Evolutionary conservation across 2,888 invertebrate species (phyloP).

Genomic region (Pheosia gnoma): DNA sequence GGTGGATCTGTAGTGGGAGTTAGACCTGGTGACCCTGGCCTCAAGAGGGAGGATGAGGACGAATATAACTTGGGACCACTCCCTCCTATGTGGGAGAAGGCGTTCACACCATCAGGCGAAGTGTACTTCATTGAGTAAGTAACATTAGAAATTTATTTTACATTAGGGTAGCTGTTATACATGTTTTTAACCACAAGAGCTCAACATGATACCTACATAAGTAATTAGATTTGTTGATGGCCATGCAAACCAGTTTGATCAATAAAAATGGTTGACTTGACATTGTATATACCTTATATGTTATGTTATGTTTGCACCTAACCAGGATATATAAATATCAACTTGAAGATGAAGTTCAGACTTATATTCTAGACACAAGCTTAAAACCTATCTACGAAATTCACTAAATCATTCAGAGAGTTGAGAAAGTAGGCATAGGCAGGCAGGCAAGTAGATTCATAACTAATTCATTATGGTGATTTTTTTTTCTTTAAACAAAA

Average conservation of each 20-base stretch:
- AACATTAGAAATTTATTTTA: no score
- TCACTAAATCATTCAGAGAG: no score
- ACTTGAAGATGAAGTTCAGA: no score
- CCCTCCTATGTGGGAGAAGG: slow-evolving; percentile 98
- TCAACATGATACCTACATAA: not conserved
- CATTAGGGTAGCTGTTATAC: no score
- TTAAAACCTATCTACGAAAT: no score
- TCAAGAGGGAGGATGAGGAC: slow-evolving; percentile 84
- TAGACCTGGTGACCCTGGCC: slow-evolving; percentile 66
- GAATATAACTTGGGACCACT: slow-evolving; percentile 94
- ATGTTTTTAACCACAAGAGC: no score
- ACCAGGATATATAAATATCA: not conserved
- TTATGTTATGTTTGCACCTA: not conserved
- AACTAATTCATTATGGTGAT: no score
- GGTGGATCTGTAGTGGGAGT: slow-evolving; percentile 79
- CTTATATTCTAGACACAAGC: no score
- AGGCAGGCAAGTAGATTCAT: no score
- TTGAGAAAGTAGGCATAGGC: no score
- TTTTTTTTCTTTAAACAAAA: no score
- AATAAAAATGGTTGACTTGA: not conserved
- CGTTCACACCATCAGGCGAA: slow-evolving; percentile 98
- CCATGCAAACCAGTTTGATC: not conserved
- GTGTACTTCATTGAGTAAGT: slow-evolving; percentile 98
- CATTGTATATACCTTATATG: not conserved
- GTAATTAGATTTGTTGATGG: not conserved